Evolutionary conservation across 23 tunicate species (phyloP).

Genomic region (Halocynthia aurantium): DNA sequence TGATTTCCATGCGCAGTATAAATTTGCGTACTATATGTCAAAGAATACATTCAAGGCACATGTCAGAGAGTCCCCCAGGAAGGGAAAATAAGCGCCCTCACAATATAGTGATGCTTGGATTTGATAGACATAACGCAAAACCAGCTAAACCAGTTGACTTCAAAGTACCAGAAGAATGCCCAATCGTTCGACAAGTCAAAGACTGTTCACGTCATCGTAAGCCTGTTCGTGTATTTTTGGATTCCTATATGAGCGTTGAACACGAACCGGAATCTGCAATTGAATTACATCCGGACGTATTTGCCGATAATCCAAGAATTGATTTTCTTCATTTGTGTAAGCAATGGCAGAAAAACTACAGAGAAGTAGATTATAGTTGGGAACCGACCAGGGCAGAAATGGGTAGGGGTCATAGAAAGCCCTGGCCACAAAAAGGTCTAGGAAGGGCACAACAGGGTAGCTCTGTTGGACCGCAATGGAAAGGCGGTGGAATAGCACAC

Average conservation of each 20-base stretch:
- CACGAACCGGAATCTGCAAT: slow-evolving; percentile 16
- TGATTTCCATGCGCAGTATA: too few species aligned
- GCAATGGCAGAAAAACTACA: slow-evolving; percentile 60
- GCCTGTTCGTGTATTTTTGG: slow-evolving; percentile 42
- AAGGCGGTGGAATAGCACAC: slow-evolving; percentile 70
- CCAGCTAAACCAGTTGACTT: background rate
- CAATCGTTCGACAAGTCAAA: slow-evolving; percentile 4
- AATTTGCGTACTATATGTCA: too few species aligned
- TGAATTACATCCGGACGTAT: slow-evolving; percentile 57
- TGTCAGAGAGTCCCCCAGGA: background rate
- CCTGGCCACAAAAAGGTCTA: slow-evolving; percentile 86
- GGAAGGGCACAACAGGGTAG: slow-evolving; percentile 75
- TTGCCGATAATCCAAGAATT: slow-evolving; percentile 73
- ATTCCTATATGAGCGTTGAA: slow-evolving; percentile 12
- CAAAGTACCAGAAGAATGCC: background rate
- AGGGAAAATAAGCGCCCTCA: background rate
- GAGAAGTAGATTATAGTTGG: slow-evolving; percentile 84
- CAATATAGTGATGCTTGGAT: slow-evolving; percentile 9
- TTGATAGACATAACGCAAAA: background rate
- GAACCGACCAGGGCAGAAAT: slow-evolving; percentile 65
- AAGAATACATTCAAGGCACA: too few species aligned
- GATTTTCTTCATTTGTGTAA: slow-evolving; percentile 66
- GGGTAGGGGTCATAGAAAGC: slow-evolving; percentile 72
- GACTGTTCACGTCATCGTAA: slow-evolving; percentile 1
- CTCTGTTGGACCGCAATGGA: slow-evolving; percentile 54